Evolutionary conservation across 1,140 invertebrate species (phyloP), one percentile per base, ranked within the genome.

Genomic region (Cecropterus lyciades): DNA sequence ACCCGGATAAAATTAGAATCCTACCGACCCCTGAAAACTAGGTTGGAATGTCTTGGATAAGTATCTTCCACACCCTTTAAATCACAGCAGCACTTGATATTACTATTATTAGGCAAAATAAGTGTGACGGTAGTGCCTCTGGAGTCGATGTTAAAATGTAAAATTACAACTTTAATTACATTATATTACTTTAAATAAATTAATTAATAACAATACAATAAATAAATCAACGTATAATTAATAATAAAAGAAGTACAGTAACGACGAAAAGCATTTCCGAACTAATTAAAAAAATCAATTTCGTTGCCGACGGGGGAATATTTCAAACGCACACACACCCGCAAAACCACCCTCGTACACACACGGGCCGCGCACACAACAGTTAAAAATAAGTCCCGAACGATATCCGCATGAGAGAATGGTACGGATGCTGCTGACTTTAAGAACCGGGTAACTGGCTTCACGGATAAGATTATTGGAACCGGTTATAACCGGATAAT

Each of bases 221-320:
- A 63, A 52, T 52, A 52, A 63, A 51, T 52, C 40, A 52, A 24
- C 1, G 11, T 11, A 15, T 73, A 67, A 78, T 78, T 66, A 63
- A 63, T 72, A 73, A 79, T 73, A 79, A 80, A 7, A 30, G 51
- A 63, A 67, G 71, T 77, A 77, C 77, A 72, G 73, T 72, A 78
- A 71, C 74, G 60, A 80, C 79, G 75, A 85, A 85, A 85, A 83
- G 72, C 80, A 73, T 79, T 56, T 82, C 76, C 74, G 77, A 85
- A 85, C 83, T 85, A 85, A 85, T 85, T 85, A 85, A 85, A 85
- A 85, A 85, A 81, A 85, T 85, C 83, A 85, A 85, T 83, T 85
- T 77, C 79, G 46, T 37, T 75, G 77, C 75, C 72, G 73, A 76
- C 76, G 79, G 76, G 77, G 76, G 79, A 78, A 85, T 85, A 85